A percentile compares a stretch with the other conserved stretches of the same genome.
Evolutionary conservation across 2,113 vertebrate species (phyloP).

Genomic region (Phalacrocorax pelagicus): DNA sequence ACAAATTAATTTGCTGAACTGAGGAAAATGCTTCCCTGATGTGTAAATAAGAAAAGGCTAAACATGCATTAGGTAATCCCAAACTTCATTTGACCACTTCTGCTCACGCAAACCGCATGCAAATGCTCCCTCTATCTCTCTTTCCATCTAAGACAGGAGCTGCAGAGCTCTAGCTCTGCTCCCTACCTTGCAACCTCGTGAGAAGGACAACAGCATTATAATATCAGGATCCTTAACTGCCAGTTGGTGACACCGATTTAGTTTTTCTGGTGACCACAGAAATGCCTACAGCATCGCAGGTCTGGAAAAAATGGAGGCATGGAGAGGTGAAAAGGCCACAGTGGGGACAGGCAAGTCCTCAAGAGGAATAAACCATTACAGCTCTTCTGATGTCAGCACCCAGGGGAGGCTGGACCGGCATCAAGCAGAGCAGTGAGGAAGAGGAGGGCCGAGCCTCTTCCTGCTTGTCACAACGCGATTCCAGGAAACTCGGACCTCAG

Average conservation of each 20-base stretch:
- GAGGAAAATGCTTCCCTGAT: slow-evolving; percentile 49
- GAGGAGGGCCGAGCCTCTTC: slow-evolving; percentile 28
- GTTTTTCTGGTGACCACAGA: neutral
- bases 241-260: neutral
- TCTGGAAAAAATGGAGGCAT: neutral
- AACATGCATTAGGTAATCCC: slow-evolving; percentile 11
- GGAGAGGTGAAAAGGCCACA: neutral
- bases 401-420: neutral
- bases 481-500: neutral
- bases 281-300: neutral
- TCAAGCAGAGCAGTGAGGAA: neutral
- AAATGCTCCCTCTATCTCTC: neutral
- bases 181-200: neutral
- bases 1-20: slow-evolving; percentile 20
- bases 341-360: neutral
- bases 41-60: slow-evolving; percentile 36
- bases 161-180: neutral
- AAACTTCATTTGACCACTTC: neutral
- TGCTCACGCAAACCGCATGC: neutral
- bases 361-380: neutral
- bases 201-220: neutral
- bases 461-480: neutral
- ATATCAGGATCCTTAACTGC: neutral
- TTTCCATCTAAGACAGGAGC: neutral
- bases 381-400: neutral